Evolutionary conservation across 2,888 invertebrate genomes (phyloP).

Genomic region (Corbicula japonica): DNA sequence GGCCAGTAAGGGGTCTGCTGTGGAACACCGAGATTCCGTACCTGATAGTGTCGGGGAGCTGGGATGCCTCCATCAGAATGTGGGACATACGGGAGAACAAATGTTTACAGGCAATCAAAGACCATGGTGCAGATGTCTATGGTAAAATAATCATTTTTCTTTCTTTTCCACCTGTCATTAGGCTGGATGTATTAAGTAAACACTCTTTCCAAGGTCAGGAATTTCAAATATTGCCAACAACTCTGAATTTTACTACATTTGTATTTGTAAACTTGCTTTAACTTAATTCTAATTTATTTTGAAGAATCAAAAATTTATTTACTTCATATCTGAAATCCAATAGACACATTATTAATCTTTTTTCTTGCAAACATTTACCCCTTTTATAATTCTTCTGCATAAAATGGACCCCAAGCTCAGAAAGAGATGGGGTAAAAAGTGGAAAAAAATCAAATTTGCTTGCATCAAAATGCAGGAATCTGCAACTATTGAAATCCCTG

Average conservation of each 20-base stretch:
- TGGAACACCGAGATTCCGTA: conserved; percentile 87
- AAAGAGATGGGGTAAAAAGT: no score
- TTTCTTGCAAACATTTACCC: no score
- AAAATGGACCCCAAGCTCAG: no score
- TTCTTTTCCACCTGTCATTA: no score
- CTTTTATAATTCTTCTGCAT: background rate
- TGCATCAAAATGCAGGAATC: no score
- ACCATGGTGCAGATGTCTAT: conserved; percentile 87
- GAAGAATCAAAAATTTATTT: no score
- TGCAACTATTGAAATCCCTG: no score
- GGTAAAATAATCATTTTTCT: conserved; percentile 82
- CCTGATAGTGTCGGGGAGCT: conserved; percentile 86
- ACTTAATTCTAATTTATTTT: no score
- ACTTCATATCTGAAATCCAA: no score
- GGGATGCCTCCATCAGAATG: conserved; percentile 86
- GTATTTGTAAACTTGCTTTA: background rate
- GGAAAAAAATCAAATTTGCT: no score
- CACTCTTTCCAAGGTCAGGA: background rate
- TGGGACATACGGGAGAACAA: conserved; percentile 86
- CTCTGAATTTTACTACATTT: background rate
- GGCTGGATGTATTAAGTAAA: no score
- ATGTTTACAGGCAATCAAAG: conserved; percentile 85
- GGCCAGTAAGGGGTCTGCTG: conserved; percentile 85
- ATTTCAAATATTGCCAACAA: background rate
- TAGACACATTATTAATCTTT: no score